Evolutionary conservation across 1,140 invertebrate species (phyloP).

Genomic region (Lutraria rhynchaena): DNA sequence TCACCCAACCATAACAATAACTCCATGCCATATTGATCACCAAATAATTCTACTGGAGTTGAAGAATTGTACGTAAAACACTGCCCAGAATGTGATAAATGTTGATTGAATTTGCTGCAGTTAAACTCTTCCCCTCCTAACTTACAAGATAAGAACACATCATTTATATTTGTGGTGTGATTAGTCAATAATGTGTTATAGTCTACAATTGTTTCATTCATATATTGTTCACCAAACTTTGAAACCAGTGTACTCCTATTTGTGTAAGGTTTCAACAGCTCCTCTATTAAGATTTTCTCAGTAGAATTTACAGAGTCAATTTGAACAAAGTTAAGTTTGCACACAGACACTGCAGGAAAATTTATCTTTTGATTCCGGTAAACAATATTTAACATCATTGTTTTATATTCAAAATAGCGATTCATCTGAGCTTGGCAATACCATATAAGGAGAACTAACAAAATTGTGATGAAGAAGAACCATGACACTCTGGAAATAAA

Average conservation of each 20-base stretch:
- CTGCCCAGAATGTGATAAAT: not conserved
- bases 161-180: not conserved
- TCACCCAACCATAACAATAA: conserved; percentile 3
- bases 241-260: not conserved
- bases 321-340: not conserved
- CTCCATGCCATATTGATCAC: not conserved
- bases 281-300: not conserved
- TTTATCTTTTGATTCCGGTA: not conserved
- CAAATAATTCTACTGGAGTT: not conserved
- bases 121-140: not conserved
- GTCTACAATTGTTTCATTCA: not conserved
- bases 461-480: not conserved
- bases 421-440: not conserved
- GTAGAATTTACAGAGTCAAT: conserved; percentile 5
- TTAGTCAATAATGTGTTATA: not conserved
- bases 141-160: not conserved
- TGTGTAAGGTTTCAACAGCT: not conserved
- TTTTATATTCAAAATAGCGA: conserved; percentile 8
- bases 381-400: not conserved
- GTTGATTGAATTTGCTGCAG: not conserved
- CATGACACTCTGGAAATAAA: not conserved
- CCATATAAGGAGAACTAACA: not conserved
- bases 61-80: not conserved
- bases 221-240: not conserved
- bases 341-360: conserved; percentile 6